These are phyloP conservation scores for Stegana nigrithorax DNA, from an alignment of 2,888 invertebrate genomes.

Conservation along the genomic window DNA sequence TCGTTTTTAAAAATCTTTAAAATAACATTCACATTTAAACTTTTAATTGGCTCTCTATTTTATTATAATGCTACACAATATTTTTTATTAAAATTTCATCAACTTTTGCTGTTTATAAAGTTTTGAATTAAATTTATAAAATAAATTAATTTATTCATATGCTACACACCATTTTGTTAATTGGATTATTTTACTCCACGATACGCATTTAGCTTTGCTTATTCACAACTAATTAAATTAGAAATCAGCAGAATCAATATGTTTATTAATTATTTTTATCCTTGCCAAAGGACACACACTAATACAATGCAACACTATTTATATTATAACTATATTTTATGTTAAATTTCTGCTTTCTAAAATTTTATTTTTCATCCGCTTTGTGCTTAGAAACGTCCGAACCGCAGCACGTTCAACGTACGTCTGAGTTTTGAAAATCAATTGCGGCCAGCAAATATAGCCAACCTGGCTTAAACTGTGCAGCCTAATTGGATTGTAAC, in stretches of 20 bases:
- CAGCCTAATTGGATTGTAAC: constrained; percentile 67
- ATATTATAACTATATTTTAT: too few relatives aligned
- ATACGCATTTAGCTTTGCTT: constrained; percentile 42
- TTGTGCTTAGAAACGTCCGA: constrained; percentile 62
- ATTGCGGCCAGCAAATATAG: constrained; percentile 47
- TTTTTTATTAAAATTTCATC: neutral
- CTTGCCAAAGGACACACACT: too few relatives aligned
- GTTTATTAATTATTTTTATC: neutral
- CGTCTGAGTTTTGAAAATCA: constrained; percentile 60
- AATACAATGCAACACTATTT: too few relatives aligned
- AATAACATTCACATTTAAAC: neutral
- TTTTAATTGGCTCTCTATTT: too few relatives aligned
- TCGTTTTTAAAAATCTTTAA: neutral
- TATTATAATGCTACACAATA: neutral
- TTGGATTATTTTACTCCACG: constrained; percentile 51
- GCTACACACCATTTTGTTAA: constrained; percentile 61
- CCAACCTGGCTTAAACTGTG: constrained; percentile 42
- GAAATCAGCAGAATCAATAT: neutral
- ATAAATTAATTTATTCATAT: neutral
- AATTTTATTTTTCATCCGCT: constrained; percentile 21
- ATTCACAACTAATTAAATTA: constrained; percentile 27
- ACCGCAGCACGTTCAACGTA: constrained; percentile 63
- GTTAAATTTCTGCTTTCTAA: constrained; percentile 18
- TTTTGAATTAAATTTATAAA: neutral
- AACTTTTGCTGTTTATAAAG: neutral